Evolutionary conservation across 2,888 invertebrate genomes (phyloP).

Genomic region (Papilio demoleus): DNA sequence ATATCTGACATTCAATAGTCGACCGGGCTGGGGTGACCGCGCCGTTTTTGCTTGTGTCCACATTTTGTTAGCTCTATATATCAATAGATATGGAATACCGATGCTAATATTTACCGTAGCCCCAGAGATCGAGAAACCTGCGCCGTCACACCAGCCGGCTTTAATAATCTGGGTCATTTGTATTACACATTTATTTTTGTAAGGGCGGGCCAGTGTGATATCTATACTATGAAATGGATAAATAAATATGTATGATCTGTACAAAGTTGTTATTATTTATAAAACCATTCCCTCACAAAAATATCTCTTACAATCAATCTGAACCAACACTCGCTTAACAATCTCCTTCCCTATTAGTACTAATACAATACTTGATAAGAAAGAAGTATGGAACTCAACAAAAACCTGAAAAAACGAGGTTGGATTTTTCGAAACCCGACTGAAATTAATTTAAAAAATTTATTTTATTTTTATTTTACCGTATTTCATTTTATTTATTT

Average conservation of each 20-base stretch:
- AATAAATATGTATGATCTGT: slow-evolving; percentile 84
- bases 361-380: no score
- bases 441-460: no score
- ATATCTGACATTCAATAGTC: slow-evolving; percentile 69
- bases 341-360: no score
- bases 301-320: no score
- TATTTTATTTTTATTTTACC: no score
- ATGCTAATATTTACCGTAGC: slow-evolving; percentile 70
- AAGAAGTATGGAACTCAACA: no score
- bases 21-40: slow-evolving; percentile 65
- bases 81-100: slow-evolving; percentile 55
- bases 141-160: slow-evolving; percentile 68
- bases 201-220: slow-evolving; percentile 84
- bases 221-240: slow-evolving; percentile 83
- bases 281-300: not conserved
- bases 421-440: no score
- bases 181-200: slow-evolving; percentile 83
- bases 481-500: no score
- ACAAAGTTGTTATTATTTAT: slow-evolving; percentile 68
- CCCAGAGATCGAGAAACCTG: slow-evolving; percentile 50
- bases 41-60: slow-evolving; percentile 70
- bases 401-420: no score
- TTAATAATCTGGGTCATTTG: slow-evolving; percentile 72
- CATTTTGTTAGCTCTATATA: slow-evolving; percentile 69
- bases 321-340: no score